A percentile compares a stretch with the other conserved stretches of the same genome.
Evolutionary conservation across 2,888 invertebrate genomes (phyloP).

Genomic region (Thera obeliscata): DNA sequence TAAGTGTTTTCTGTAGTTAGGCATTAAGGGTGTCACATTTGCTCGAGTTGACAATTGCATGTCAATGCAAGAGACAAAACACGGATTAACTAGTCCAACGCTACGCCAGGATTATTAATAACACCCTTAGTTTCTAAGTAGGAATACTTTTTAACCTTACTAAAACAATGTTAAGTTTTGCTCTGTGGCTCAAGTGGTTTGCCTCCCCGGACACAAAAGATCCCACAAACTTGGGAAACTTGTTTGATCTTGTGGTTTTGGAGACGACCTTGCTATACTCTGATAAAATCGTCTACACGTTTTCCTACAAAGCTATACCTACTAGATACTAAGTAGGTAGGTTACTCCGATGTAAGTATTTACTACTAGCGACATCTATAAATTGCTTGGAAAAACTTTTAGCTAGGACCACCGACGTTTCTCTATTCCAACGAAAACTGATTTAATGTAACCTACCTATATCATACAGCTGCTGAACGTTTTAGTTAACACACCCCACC

Average conservation of each 20-base stretch:
- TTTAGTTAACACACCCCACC: constrained; percentile 8
- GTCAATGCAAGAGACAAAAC: too few species aligned
- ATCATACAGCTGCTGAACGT: neutral
- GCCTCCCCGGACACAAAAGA: constrained; percentile 1
- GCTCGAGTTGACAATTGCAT: too few species aligned
- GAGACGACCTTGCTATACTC: constrained; percentile 4
- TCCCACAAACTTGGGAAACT: constrained; percentile 10
- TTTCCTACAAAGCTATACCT: neutral
- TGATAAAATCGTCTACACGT: constrained; percentile 4
- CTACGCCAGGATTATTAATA: too few species aligned
- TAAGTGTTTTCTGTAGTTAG: too few species aligned
- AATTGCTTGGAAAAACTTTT: neutral
- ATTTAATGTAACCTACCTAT: neutral
- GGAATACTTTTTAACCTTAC: neutral
- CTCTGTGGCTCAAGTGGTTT: neutral
- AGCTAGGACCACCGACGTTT: neutral
- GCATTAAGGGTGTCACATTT: too few species aligned
- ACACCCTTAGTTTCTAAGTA: too few species aligned
- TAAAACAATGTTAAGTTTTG: neutral
- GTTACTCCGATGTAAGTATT: neutral
- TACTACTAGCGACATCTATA: constrained; percentile 1
- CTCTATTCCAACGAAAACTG: neutral
- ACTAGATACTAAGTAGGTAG: neutral
- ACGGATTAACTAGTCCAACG: too few species aligned
- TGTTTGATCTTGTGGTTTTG: constrained; percentile 7